A percentile compares a stretch with the other conserved stretches of the same genome.
Conservation (phyloP, 1,140 invertebrate species). For the Calephelis nemesis region DNA sequence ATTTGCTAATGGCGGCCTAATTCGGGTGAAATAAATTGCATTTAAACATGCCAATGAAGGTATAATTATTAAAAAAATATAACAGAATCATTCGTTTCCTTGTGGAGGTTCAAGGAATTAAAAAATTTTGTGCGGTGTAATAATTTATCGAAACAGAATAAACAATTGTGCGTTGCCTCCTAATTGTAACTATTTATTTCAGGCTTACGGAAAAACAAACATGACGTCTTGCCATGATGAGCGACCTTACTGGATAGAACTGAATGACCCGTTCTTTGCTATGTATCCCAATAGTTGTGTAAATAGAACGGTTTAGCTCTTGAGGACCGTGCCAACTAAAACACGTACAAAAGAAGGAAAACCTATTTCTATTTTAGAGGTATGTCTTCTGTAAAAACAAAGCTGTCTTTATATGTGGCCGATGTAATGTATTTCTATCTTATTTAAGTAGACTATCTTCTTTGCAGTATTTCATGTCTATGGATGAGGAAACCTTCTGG, state of each 20-base stretch:
- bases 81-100: no score
- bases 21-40: no score
- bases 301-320: not conserved
- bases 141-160: no score
- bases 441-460: no score
- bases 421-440: no score
- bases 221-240: not conserved
- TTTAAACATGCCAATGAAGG: no score
- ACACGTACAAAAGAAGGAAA: not conserved
- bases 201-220: not conserved
- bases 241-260: not conserved
- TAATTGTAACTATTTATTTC: not conserved
- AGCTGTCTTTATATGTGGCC: not conserved
- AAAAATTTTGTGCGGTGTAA: no score
- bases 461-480: no score
- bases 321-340: not conserved
- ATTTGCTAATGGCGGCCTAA: no score
- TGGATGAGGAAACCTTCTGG: no score
- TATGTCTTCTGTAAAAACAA: not conserved
- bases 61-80: no score
- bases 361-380: constrained; percentile 1
- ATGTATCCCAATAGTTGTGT: not conserved
- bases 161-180: not conserved
- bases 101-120: no score
- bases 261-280: not conserved